Evolutionary conservation across 1,140 invertebrate species (phyloP).

Genomic region (Diabrotica undecimpunctata): DNA sequence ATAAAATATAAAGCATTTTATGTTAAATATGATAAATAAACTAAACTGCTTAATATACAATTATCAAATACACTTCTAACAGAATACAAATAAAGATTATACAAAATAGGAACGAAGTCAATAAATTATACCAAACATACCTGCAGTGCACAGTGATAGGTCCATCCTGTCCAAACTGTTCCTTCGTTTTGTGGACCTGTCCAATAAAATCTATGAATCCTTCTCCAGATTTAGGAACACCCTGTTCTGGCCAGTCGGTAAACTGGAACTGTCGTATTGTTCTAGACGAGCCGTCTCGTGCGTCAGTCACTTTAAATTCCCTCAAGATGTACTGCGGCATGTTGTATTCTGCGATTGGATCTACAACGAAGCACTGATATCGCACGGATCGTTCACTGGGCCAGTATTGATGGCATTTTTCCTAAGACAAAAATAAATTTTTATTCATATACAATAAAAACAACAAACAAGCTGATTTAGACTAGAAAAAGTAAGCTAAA

Average conservation of each 20-base stretch:
- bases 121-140: conserved; percentile 47
- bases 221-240: conserved; percentile 95
- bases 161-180: conserved; percentile 98
- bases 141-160: conserved; percentile 99
- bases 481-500: no score
- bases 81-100: no score
- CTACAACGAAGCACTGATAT: conserved; percentile 96
- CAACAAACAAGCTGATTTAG: no score
- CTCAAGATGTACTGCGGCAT: conserved; percentile 98
- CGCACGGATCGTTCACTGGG: conserved; percentile 93
- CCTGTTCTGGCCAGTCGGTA: conserved; percentile 98
- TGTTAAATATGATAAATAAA: no score
- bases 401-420: conserved; percentile 99
- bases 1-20: no score
- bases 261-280: conserved; percentile 99
- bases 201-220: conserved; percentile 98
- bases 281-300: conserved; percentile 89
- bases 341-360: conserved; percentile 98
- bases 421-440: conserved; percentile 53
- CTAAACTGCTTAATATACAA: no score
- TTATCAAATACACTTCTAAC: no score
- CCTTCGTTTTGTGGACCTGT: conserved; percentile 99
- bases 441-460: no score
- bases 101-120: no score
- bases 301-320: conserved; percentile 96